Evolutionary conservation across 2,888 invertebrate genomes (phyloP).

Genomic region (Nomada lathburiana): DNA sequence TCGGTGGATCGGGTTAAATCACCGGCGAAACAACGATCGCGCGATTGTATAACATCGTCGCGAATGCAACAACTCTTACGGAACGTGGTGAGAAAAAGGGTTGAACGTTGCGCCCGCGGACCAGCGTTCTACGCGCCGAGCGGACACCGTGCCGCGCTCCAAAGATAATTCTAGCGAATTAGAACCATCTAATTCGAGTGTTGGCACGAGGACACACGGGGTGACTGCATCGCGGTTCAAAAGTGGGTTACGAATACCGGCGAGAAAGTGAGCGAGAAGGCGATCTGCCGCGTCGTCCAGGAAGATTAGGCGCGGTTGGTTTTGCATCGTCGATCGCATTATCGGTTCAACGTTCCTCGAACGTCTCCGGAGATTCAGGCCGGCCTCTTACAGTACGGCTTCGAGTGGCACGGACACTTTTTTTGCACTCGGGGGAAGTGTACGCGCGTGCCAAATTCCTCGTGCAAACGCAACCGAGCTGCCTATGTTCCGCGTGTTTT

Average conservation of each 20-base stretch:
- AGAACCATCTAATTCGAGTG: constrained; percentile 62
- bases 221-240: constrained; percentile 55
- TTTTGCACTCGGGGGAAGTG: constrained; percentile 23
- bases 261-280: constrained; percentile 67
- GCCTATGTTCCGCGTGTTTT: constrained; percentile 49
- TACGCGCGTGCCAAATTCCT: constrained; percentile 70
- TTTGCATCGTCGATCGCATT: constrained; percentile 42
- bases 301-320: constrained; percentile 63
- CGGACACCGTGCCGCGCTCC: background rate
- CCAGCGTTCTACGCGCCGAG: background rate
- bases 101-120: background rate
- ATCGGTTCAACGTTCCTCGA: constrained; percentile 20
- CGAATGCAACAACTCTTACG: no score
- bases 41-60: background rate
- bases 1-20: background rate
- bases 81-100: background rate
- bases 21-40: no score
- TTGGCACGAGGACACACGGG: constrained; percentile 54
- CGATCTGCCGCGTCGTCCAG: constrained; percentile 52
- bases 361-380: constrained; percentile 46
- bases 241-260: constrained; percentile 71
- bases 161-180: constrained; percentile 49
- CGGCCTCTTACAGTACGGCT: constrained; percentile 41
- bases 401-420: constrained; percentile 37
- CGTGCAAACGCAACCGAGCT: constrained; percentile 43